Base-by-base conservation (phyloP, 2,888 invertebrate species). In the Megalurothrips usitatus region DNA sequence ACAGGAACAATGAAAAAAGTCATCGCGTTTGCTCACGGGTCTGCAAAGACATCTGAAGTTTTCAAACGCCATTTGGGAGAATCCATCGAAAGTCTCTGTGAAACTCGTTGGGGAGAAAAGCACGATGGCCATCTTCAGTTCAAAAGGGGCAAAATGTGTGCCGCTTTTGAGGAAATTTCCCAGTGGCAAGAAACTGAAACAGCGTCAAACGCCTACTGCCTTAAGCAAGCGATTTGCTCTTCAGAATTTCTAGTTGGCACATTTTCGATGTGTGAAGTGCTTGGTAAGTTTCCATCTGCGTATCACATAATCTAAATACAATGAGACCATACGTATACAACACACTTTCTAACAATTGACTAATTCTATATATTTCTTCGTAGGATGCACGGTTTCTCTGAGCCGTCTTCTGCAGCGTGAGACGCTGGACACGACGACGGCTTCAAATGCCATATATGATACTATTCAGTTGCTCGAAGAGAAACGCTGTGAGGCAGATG, bases 351-450 rank as follows among this genome's bases (percentile, higher is more conserved):
- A n/a, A n/a, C n/a, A n/a, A n/a, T n/a, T n/a, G n/a, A n/a, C n/a
- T n/a, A n/a, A n/a, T n/a, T n/a, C n/a, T n/a, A 43, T 43, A 6
- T 43, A 4, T 43, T 6, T 43, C 34, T 63, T 63, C 23, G 19
- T 23, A 63, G 63, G n/a, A 19, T 9, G 19, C 23, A 82, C 81
- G 48, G 58, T 81, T 9, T 58, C 82, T 14, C 78, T 83, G 8
- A 83, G 82, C 28, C 68, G 78, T 68, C 43, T 81, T 28, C 81
- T 83, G 23, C 83, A 83, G 79, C 79, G 80, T 28, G 78, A 79
- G 8, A 83, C 84, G 82, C 81, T 85, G 81, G 84, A 85, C 81
- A 82, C 84, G 81, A 85, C 85, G 82, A 84, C 79, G 81, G 84
- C 85, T 80, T 82, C 82, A n/a, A 84, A 84, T 82, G 84, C 84